Conservation (phyloP, 2,113 vertebrate species). For the Ovibos moschatus region DNA sequence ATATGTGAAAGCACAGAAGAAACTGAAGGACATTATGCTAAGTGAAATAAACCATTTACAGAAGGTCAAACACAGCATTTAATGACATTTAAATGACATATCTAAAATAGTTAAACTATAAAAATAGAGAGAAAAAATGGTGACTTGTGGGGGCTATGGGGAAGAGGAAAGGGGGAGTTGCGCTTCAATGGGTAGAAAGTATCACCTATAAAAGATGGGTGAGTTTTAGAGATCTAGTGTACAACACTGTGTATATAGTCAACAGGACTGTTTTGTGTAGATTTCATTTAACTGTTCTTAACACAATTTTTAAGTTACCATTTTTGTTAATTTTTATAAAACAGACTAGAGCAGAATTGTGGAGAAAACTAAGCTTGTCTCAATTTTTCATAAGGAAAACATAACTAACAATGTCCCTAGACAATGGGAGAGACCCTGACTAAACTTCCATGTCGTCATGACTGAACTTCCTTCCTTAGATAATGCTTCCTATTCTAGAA, state of each 20-base stretch:
- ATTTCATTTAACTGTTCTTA: background rate
- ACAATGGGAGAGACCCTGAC: background rate
- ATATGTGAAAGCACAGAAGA: background rate
- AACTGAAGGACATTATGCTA: background rate
- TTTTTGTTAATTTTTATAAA: background rate
- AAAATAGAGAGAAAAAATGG: background rate
- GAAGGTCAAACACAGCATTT: background rate
- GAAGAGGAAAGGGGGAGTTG: background rate
- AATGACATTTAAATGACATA: background rate
- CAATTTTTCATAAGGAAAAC: background rate
- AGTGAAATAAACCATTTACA: background rate
- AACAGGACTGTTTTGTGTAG: background rate
- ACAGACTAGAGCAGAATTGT: background rate
- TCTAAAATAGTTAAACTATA: background rate
- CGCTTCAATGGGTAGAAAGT: background rate
- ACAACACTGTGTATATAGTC: background rate
- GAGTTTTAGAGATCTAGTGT: background rate
- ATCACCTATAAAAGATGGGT: background rate
- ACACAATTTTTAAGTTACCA: background rate
- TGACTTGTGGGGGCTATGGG: background rate
- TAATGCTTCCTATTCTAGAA: background rate
- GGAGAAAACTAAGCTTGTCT: background rate
- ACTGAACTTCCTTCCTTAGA: background rate
- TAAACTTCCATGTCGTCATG: background rate
- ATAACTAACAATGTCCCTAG: background rate